Conservation (phyloP, 2,113 vertebrate genomes). For the Columba janthina region DNA sequence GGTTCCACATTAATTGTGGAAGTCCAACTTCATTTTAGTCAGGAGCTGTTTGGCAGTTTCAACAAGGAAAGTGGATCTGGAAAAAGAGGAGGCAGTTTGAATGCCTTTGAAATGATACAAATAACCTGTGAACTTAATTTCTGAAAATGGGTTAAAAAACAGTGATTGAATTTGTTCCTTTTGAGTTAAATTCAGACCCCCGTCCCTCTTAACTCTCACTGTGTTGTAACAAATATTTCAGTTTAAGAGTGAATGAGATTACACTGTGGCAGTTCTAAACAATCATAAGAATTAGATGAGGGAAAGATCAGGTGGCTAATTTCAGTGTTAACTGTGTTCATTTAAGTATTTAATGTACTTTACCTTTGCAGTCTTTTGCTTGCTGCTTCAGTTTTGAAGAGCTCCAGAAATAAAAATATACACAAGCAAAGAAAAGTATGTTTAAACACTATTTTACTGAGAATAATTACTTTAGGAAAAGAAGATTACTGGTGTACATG, state of each 20-base stretch:
- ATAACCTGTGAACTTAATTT: neutral
- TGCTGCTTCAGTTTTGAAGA: neutral
- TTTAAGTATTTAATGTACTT: neutral
- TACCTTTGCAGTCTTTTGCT: neutral
- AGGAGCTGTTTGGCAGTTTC: neutral
- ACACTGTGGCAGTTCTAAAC: neutral
- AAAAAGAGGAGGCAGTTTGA: neutral
- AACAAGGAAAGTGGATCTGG: neutral
- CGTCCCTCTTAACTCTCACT: neutral
- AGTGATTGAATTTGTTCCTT: neutral
- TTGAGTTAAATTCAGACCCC: neutral
- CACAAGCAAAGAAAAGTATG: neutral
- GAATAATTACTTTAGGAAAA: neutral
- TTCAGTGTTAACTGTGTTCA: neutral
- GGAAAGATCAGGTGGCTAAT: neutral
- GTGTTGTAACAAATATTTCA: neutral
- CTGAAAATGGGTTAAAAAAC: neutral
- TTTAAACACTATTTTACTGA: neutral
- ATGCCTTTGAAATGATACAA: neutral
- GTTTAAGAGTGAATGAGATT: neutral
- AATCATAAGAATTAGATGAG: neutral
- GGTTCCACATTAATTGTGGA: neutral
- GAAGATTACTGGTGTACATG: neutral
- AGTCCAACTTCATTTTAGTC: neutral
- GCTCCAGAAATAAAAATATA: neutral